phyloP scores from a whole-genome alignment of 2,113 vertebrate species.

The Alethe diademata region DNA sequence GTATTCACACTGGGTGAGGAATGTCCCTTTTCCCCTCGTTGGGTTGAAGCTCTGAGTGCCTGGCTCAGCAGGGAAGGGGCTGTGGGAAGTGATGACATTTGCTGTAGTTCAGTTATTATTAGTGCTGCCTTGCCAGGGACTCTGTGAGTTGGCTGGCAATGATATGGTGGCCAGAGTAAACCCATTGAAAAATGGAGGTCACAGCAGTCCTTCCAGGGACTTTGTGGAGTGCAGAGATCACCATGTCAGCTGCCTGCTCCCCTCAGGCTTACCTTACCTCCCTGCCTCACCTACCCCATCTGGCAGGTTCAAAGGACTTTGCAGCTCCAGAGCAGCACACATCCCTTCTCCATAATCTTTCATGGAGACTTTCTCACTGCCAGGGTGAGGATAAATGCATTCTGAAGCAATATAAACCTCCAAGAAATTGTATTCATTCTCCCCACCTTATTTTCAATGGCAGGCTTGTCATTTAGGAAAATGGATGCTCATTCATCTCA shows the following conservation, averaged over 20 bases:
- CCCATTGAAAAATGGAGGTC: neutral
- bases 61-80: neutral
- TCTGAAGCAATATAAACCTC: neutral
- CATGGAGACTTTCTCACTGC: neutral
- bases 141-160: neutral
- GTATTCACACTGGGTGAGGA: neutral
- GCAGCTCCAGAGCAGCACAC: neutral
- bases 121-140: neutral
- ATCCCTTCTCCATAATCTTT: neutral
- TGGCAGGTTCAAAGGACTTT: neutral
- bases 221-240: neutral
- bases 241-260: neutral
- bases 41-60: neutral
- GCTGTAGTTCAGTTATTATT: neutral
- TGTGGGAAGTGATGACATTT: neutral
- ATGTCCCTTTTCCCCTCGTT: neutral
- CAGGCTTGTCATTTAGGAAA: neutral
- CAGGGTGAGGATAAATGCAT: neutral
- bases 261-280: neutral
- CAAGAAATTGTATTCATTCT: neutral
- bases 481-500: neutral
- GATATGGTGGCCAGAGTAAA: neutral
- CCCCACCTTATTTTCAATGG: neutral
- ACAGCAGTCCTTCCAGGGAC: neutral
- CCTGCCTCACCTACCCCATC: neutral